These are phyloP conservation scores for Cantharis rustica DNA, from an alignment of 2,888 invertebrate species.

Conservation along the genomic window DNA sequence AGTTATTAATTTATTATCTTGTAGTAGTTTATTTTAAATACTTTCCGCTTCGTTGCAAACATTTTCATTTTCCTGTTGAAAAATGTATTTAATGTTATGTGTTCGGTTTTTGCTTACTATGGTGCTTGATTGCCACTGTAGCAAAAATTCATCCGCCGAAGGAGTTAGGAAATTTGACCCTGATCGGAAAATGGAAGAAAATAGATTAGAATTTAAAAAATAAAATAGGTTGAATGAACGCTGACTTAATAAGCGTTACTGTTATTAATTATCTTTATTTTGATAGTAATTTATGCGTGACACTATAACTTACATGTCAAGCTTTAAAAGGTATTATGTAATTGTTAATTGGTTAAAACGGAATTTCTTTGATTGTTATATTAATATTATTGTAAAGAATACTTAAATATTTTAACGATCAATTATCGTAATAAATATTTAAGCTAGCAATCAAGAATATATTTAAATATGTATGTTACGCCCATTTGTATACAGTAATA, in stretches of 20 bases:
- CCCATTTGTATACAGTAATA: slow-evolving; percentile 15
- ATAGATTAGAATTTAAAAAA: not conserved
- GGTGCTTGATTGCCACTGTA: not conserved
- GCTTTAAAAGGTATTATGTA: not conserved
- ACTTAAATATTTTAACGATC: not conserved
- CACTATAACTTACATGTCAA: not conserved
- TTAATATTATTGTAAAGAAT: not conserved
- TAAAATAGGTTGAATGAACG: not conserved
- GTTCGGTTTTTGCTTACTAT: not conserved
- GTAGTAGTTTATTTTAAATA: not conserved
- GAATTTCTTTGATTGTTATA: not conserved
- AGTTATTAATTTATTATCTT: not conserved
- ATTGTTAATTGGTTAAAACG: not conserved
- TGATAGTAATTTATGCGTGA: not conserved
- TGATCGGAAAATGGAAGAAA: not conserved
- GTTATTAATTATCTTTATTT: not conserved
- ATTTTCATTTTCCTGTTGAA: not conserved
- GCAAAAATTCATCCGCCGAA: not conserved
- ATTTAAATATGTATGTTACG: slow-evolving; percentile 1
- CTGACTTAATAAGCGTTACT: not conserved
- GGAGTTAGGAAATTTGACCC: not conserved
- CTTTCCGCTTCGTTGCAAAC: not conserved
- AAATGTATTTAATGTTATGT: not conserved
- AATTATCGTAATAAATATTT: slow-evolving; percentile 21
- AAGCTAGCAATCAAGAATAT: slow-evolving; percentile 17